Evolutionary conservation across 2,797 vertebrate genomes (phyloP).

Genomic region (Betta splendens): DNA sequence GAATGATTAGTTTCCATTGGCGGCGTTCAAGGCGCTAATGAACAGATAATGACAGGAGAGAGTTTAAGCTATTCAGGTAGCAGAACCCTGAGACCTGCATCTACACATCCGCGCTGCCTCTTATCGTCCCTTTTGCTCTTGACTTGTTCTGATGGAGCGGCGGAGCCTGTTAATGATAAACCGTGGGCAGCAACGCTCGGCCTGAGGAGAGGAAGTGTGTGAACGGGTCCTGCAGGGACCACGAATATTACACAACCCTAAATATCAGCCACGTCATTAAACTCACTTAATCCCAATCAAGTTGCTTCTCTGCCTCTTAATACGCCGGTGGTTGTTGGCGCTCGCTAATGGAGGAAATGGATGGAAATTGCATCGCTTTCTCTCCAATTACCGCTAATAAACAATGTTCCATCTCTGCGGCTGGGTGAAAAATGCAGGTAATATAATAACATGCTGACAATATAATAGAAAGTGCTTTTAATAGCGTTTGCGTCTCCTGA

Average conservation of each 20-base stretch:
- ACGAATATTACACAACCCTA: conserved; percentile 12
- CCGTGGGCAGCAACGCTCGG: not conserved
- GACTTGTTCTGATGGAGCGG: conserved; percentile 47
- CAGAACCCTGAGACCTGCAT: conserved; percentile 54
- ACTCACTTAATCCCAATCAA: conserved; percentile 4
- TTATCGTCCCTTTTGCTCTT: conserved; percentile 35
- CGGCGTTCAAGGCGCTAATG: conserved; percentile 58
- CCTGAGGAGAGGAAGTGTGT: conserved; percentile 24
- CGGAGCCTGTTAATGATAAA: conserved; percentile 36
- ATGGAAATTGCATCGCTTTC: conserved; percentile 33
- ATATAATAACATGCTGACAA: not conserved
- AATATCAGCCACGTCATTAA: conserved; percentile 31
- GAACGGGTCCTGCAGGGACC: conserved; percentile 30
- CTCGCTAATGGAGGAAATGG: conserved; percentile 40
- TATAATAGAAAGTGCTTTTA: not conserved
- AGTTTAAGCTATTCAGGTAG: conserved; percentile 68
- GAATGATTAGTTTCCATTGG: conserved; percentile 57
- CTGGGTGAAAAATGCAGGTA: not conserved
- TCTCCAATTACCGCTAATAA: conserved; percentile 19
- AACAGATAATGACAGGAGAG: conserved; percentile 60
- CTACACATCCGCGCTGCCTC: conserved; percentile 52
- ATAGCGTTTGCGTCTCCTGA: no score
- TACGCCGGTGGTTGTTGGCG: conserved; percentile 27
- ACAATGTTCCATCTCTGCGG: not conserved
- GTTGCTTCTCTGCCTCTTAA: conserved; percentile 20